These are phyloP conservation scores for Prenolepis imparis DNA, from an alignment of 2,888 invertebrate species.

Conservation along the genomic window DNA sequence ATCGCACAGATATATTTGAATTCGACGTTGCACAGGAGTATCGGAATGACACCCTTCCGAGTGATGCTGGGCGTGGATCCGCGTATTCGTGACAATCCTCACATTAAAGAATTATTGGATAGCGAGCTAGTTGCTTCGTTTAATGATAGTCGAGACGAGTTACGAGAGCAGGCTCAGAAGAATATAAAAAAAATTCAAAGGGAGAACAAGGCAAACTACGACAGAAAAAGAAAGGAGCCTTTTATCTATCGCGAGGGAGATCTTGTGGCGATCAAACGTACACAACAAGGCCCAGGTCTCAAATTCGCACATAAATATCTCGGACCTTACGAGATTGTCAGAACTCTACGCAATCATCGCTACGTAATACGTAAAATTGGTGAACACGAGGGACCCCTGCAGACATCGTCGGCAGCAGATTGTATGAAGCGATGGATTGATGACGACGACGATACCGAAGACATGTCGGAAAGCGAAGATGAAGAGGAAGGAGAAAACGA, in stretches of 20 bases:
- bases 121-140: not conserved
- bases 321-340: slow-evolving; percentile 6
- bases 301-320: slow-evolving; percentile 26
- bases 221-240: slow-evolving; percentile 3
- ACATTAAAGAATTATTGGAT: not conserved
- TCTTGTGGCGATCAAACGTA: slow-evolving; percentile 4
- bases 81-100: not conserved
- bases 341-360: not conserved
- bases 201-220: not conserved
- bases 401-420: not conserved
- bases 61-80: not conserved
- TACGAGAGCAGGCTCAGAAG: not conserved
- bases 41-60: not conserved
- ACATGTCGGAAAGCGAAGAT: no score
- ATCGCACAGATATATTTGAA: not conserved
- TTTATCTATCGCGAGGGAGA: not conserved
- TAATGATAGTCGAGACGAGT: not conserved
- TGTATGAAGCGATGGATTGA: slow-evolving; percentile 26
- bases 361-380: not conserved
- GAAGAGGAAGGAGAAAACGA: no score
- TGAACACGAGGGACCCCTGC: not conserved
- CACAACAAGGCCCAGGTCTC: slow-evolving; percentile 6
- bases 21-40: not conserved
- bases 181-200: not conserved
- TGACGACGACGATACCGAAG: no score